phyloP scores from a whole-genome alignment of 2,113 vertebrate genomes.

The Poeciliopsis prolifica region DNA sequence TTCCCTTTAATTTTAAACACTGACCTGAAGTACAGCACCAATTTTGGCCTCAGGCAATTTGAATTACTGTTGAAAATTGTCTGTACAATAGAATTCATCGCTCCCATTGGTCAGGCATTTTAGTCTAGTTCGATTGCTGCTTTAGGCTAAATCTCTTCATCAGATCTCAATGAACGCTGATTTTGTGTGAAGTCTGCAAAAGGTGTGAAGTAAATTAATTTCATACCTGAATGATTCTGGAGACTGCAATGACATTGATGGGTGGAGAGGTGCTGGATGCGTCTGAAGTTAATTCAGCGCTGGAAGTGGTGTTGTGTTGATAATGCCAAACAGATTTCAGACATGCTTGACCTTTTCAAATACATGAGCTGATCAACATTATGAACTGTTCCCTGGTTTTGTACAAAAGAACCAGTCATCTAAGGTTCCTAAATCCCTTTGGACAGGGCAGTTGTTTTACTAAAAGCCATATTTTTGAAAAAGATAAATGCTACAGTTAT shows the following conservation, averaged over 20 bases:
- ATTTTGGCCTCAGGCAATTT: slow-evolving; percentile 18
- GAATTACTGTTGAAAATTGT: slow-evolving; percentile 38
- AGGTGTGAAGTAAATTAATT: slow-evolving; percentile 70
- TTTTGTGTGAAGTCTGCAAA: slow-evolving; percentile 61
- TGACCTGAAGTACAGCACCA: slow-evolving; percentile 28
- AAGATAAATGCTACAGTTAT: slow-evolving; percentile 31
- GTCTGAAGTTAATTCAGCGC: slow-evolving; percentile 27
- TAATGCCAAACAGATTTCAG: slow-evolving; percentile 7
- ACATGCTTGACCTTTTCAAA: slow-evolving; percentile 27
- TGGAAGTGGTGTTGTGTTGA: slow-evolving; percentile 18
- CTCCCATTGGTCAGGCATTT: slow-evolving; percentile 50
- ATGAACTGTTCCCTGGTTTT: slow-evolving; percentile 25
- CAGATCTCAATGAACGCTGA: slow-evolving; percentile 43
- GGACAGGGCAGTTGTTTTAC: slow-evolving; percentile 10
- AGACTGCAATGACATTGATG: slow-evolving; percentile 50
- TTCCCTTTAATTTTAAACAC: slow-evolving; percentile 35
- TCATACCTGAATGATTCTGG: slow-evolving; percentile 56
- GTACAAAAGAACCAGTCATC: slow-evolving; percentile 20
- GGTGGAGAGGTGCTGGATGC: slow-evolving; percentile 16
- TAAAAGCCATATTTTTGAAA: slow-evolving; percentile 25
- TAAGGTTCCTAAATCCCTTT: slow-evolving; percentile 16
- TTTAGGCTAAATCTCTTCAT: slow-evolving; percentile 46
- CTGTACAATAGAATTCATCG: slow-evolving; percentile 36
- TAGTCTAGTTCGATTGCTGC: slow-evolving; percentile 44
- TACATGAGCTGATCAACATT: slow-evolving; percentile 13